Conservation (phyloP, 2,797 vertebrate species). For the Florisuga fusca region DNA sequence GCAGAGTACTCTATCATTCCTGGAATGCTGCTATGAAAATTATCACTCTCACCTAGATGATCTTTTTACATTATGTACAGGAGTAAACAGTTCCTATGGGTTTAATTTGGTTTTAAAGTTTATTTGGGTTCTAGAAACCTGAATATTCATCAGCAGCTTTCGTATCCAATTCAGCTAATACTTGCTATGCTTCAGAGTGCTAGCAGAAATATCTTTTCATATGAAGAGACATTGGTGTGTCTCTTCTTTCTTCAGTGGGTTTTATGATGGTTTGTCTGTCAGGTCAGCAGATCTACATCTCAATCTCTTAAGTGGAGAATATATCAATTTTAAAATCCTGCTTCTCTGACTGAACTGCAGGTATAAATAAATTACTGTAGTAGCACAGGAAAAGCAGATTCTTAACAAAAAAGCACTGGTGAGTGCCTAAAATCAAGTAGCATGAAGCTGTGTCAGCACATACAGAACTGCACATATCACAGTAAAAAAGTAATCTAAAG, state of each 20-base stretch:
- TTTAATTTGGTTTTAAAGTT: neutral
- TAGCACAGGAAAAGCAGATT: neutral
- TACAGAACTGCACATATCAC: neutral
- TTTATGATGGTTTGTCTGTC: neutral
- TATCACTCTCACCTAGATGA: neutral
- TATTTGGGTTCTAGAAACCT: neutral
- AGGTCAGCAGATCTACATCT: neutral
- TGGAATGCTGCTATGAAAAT: neutral
- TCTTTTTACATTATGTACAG: neutral
- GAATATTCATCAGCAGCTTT: neutral
- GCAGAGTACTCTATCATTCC: conserved; percentile 8
- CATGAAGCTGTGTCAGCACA: neutral
- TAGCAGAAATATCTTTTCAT: neutral
- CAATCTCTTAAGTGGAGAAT: neutral
- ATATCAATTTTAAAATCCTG: neutral
- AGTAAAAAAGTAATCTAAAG: neutral
- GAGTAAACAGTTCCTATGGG: neutral
- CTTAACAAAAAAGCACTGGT: neutral
- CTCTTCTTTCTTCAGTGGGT: neutral
- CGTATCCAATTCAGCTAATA: neutral
- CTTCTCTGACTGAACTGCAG: neutral
- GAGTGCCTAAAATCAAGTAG: neutral
- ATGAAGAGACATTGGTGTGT: neutral
- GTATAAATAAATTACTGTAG: neutral
- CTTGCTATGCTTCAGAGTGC: neutral